phyloP scores from a whole-genome alignment of 2,113 vertebrate species.

The Mormyrus lacerda region DNA sequence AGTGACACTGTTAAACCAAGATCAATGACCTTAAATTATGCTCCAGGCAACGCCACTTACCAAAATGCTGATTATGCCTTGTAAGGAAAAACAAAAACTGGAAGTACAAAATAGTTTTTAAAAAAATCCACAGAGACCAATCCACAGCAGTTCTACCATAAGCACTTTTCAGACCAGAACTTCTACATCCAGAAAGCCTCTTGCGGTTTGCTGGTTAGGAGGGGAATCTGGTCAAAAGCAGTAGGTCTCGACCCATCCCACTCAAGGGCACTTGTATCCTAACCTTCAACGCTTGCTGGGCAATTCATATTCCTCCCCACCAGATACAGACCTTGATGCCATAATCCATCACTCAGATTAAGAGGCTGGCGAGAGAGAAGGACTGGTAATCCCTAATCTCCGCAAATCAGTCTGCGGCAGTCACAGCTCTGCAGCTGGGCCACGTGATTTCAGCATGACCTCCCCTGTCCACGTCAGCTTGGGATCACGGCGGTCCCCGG shows the following conservation, averaged over 20 bases:
- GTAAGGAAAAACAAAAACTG: not conserved
- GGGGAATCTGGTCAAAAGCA: constrained; percentile 29
- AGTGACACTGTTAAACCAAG: not conserved
- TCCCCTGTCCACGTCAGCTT: not conserved
- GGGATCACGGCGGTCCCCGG: not conserved
- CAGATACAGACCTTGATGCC: constrained; percentile 54
- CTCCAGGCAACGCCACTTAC: not conserved
- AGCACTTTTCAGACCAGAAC: not conserved
- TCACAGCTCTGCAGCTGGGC: constrained; percentile 21
- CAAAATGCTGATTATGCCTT: not conserved
- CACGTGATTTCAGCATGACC: not conserved
- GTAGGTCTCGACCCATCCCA: constrained; percentile 28
- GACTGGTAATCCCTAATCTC: constrained; percentile 65
- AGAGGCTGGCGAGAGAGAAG: constrained; percentile 39
- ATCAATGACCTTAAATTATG: not conserved
- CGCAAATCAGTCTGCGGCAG: constrained; percentile 56
- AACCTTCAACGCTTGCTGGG: constrained; percentile 31
- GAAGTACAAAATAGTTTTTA: not conserved
- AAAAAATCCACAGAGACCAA: not conserved
- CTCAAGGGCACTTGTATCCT: constrained; percentile 42
- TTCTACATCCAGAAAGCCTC: constrained; percentile 22
- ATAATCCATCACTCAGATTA: constrained; percentile 68
- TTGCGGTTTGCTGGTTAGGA: constrained; percentile 15
- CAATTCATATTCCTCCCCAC: constrained; percentile 58
- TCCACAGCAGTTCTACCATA: not conserved